Conservation (phyloP, 2,888 invertebrate genomes). For the Pterostichus madidus region DNA sequence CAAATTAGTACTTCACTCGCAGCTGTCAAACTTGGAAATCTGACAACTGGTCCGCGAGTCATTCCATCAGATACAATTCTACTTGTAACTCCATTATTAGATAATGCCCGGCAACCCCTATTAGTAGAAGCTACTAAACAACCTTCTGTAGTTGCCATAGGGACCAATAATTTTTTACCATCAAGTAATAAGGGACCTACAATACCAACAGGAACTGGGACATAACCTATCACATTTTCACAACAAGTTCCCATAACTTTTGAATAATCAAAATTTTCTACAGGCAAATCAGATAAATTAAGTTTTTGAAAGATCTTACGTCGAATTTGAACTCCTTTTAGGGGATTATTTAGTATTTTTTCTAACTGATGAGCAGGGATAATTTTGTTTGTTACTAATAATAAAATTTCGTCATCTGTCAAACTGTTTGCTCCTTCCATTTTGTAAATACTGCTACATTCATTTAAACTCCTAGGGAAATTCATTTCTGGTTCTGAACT, state of each 20-base stretch:
- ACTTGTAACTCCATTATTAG: slow-evolving; percentile 88
- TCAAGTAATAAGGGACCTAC: slow-evolving; percentile 95
- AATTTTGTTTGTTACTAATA: slow-evolving; percentile 88
- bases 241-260: slow-evolving; percentile 94
- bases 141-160: slow-evolving; percentile 99
- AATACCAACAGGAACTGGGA: slow-evolving; percentile 97
- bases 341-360: slow-evolving; percentile 86
- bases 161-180: slow-evolving; percentile 89
- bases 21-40: slow-evolving; percentile 87
- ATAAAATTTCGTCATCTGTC: slow-evolving; percentile 90
- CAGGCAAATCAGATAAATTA: slow-evolving; percentile 86
- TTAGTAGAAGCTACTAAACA: slow-evolving; percentile 98
- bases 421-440: slow-evolving; percentile 83
- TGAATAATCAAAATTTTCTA: slow-evolving; percentile 90
- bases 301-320: slow-evolving; percentile 83
- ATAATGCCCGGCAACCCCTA: slow-evolving; percentile 94
- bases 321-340: slow-evolving; percentile 91
- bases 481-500: neutral
- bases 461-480: slow-evolving; percentile 77
- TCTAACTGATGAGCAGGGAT: slow-evolving; percentile 93
- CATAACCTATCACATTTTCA: slow-evolving; percentile 97
- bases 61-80: slow-evolving; percentile 94
- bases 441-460: slow-evolving; percentile 86
- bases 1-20: slow-evolving; percentile 89
- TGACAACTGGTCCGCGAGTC: slow-evolving; percentile 96